Base-by-base conservation (phyloP, 2,888 invertebrate species). In the Machimus rusticus region DNA sequence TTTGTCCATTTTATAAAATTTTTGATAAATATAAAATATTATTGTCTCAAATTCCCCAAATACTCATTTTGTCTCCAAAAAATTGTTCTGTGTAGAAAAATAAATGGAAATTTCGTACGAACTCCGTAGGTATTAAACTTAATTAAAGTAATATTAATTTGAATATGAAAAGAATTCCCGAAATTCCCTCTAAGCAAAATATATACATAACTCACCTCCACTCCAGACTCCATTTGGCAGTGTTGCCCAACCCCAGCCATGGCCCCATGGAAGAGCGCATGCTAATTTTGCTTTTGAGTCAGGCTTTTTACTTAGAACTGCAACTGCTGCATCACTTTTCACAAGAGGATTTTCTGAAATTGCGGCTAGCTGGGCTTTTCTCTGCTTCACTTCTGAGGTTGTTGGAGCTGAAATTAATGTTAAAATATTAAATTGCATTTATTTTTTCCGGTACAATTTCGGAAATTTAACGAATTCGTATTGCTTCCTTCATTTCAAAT, bases 221-320 rank as follows among this genome's bases (percentile, higher is more conserved):
- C 94, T 95, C 95, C 95, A 95, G 1, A 95, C 95, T 9, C 95
- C 95, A 88, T 95, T 95, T 14, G 95, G 95, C 90, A 95, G 91
- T 16, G 95, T 95, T 87, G 95, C 95, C 95, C 95, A 96, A 2
- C 96, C 96, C 95, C 95, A 96, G 78, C 96, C 96, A 90, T 96
- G 96, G 5, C 96, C 96, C 96, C 96, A 96, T 3, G 89, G 93
- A 85, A 93, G 89, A 0, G 90, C 92, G 86, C 92, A 93, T 34
- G 92, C 92, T 86, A 93, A 89, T 34, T 92, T 92, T 14, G 92
- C 93, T 88, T 91, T 92, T 1, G 92, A 92, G 88, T 92, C 93
- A 14, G 92, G 90, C 88, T 92, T 92, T 91, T 93, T 93, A 89
- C 92, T 92, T n/a, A 93, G 89, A 87, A 93, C 91, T 28, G 93